These are phyloP conservation scores for Apogon hyalosoma DNA, from an alignment of 2,797 vertebrate genomes.

Conservation along the genomic window DNA sequence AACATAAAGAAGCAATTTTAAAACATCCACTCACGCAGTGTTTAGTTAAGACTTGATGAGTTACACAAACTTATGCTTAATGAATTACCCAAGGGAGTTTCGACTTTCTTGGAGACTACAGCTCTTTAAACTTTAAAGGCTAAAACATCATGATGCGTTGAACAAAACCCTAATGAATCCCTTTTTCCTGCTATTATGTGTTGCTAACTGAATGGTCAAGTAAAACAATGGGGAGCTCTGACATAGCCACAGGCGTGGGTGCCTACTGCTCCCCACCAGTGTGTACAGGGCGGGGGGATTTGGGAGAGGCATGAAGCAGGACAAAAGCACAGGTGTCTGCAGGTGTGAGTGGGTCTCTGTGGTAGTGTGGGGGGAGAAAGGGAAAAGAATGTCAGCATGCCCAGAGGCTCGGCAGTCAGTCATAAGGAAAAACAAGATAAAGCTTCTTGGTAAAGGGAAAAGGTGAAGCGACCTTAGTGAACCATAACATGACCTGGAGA, in stretches of 20 bases:
- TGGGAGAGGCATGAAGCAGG: conserved; percentile 41
- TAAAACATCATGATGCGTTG: conserved; percentile 39
- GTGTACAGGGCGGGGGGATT: conserved; percentile 33
- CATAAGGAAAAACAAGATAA: conserved; percentile 74
- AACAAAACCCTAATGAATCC: conserved; percentile 62
- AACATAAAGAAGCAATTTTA: conserved; percentile 45
- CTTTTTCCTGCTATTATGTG: conserved; percentile 67
- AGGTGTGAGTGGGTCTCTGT: conserved; percentile 77
- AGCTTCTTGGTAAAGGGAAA: conserved; percentile 48
- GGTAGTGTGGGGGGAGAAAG: conserved; percentile 32
- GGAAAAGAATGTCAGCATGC: conserved; percentile 60
- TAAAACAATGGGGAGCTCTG: conserved; percentile 65
- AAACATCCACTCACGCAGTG: conserved; percentile 48
- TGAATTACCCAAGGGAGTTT: conserved; percentile 43
- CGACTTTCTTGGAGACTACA: conserved; percentile 13
- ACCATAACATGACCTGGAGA: conserved; percentile 72
- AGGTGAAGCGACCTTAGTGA: conserved; percentile 61
- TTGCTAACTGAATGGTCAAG: conserved; percentile 55
- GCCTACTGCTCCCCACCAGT: conserved; percentile 37
- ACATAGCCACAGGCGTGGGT: conserved; percentile 66
- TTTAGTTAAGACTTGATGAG: conserved; percentile 61
- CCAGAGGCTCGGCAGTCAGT: conserved; percentile 61
- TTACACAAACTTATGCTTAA: conserved; percentile 49
- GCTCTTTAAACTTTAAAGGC: conserved; percentile 31
- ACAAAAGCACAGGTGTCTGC: conserved; percentile 86